Evolutionary conservation across 2,113 vertebrate species (phyloP).

Genomic region (Lasiurus borealis): DNA sequence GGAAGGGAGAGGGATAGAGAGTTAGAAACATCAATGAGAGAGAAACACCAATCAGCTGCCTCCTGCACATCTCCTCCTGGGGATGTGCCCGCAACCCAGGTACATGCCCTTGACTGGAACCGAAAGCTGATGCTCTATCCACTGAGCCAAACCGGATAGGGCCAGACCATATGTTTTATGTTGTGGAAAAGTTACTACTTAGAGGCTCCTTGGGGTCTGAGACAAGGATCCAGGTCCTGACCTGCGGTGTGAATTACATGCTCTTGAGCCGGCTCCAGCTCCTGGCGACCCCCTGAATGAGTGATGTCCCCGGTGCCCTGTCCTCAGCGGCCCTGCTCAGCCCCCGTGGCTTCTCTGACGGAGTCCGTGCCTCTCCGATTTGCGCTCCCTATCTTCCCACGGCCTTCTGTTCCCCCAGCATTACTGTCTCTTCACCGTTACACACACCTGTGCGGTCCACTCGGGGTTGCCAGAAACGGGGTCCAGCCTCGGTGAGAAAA

Average conservation of each 20-base stretch:
- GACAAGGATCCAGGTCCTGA: not conserved
- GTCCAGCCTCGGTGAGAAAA: not conserved
- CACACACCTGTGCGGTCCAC: not conserved
- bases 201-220: not conserved
- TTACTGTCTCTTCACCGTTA: not conserved
- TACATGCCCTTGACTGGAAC: not conserved
- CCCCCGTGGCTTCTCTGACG: not conserved
- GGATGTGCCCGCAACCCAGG: too few species aligned
- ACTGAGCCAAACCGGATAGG: too few species aligned
- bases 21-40: too few species aligned
- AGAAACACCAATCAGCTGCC: too few species aligned
- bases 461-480: not conserved
- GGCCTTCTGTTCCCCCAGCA: not conserved
- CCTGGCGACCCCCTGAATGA: not conserved
- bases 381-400: not conserved
- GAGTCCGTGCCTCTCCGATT: not conserved
- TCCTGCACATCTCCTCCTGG: too few species aligned
- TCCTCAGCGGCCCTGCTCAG: not conserved
- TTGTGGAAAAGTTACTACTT: not conserved
- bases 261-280: not conserved
- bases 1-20: too few species aligned
- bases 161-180: not conserved
- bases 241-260: not conserved
- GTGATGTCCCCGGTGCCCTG: not conserved
- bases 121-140: too few species aligned